Evolutionary conservation across 2,113 vertebrate genomes (phyloP).

Genomic region (Siniperca chuatsi): DNA sequence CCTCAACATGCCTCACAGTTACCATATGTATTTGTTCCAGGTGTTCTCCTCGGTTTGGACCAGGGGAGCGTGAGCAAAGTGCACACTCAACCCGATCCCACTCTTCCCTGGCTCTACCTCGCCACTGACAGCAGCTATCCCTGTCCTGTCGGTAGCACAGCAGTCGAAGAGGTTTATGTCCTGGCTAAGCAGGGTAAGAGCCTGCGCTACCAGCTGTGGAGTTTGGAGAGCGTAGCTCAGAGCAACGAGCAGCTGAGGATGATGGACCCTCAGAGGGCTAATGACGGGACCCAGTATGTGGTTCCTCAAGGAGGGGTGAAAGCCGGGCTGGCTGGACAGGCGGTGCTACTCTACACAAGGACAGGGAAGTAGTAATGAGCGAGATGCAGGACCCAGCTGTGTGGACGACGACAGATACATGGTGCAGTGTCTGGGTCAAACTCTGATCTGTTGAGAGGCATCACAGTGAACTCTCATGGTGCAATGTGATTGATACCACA

Average conservation of each 20-base stretch:
- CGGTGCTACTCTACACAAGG: slow-evolving; percentile 83
- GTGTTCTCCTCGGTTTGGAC: slow-evolving; percentile 79
- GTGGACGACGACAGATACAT: not conserved
- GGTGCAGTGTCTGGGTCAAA: not conserved
- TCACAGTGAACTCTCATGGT: not conserved
- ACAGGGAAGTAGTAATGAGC: slow-evolving; percentile 34
- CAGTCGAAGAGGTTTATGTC: slow-evolving; percentile 75
- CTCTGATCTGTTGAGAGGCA: not conserved
- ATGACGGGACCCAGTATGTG: slow-evolving; percentile 85
- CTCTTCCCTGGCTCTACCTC: slow-evolving; percentile 80
- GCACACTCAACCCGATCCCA: slow-evolving; percentile 52
- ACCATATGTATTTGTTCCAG: slow-evolving; percentile 52
- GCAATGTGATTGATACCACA: not conserved
- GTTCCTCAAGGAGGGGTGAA: slow-evolving; percentile 86
- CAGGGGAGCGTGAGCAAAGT: slow-evolving; percentile 52
- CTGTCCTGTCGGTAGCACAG: slow-evolving; percentile 18
- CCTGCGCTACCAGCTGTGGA: slow-evolving; percentile 91
- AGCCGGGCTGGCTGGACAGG: slow-evolving; percentile 88
- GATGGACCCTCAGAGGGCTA: slow-evolving; percentile 85
- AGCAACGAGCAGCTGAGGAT: slow-evolving; percentile 90
- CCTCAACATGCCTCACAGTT: not conserved
- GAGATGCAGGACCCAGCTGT: not conserved
- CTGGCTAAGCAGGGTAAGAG: slow-evolving; percentile 93
- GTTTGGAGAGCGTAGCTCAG: slow-evolving; percentile 76
- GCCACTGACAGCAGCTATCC: slow-evolving; percentile 9